Percentiles rank a stretch among this genome's conserved stretches.
Evolutionary conservation across 2,888 invertebrate genomes (phyloP).

Genomic region (Harpalus rubripes): DNA sequence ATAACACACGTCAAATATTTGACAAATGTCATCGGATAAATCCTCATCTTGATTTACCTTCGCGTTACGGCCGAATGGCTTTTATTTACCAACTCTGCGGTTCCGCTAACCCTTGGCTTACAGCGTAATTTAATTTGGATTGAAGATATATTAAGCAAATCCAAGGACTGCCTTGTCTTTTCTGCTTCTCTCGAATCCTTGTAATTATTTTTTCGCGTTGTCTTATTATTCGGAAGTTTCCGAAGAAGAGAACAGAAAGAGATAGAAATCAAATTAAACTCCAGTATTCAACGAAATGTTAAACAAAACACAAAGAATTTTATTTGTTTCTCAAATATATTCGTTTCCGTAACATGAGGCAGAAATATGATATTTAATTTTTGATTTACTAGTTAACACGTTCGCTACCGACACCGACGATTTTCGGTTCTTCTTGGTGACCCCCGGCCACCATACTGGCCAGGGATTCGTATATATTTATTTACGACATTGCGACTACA

Average conservation of each 20-base stretch:
- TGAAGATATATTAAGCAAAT: constrained; percentile 1
- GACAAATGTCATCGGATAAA: background rate
- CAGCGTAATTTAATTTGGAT: background rate
- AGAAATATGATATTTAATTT: no score
- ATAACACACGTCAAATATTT: background rate
- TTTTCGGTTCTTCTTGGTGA: no score
- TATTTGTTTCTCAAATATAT: background rate
- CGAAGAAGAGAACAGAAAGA: background rate
- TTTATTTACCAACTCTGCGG: background rate
- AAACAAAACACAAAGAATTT: background rate
- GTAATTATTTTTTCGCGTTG: background rate
- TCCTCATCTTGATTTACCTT: background rate
- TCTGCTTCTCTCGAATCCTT: background rate
- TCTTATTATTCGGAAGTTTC: background rate
- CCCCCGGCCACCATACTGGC: no score
- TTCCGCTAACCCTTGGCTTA: background rate
- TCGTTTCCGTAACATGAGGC: no score
- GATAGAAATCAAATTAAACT: constrained; percentile 7
- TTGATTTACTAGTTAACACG: no score
- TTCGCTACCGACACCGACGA: no score
- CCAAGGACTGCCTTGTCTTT: background rate
- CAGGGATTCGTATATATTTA: no score
- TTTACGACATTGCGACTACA: no score
- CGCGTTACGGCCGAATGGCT: background rate
- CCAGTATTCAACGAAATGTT: background rate